Base-by-base conservation (phyloP, 2,113 vertebrate species). In the Catharus fuscescens region DNA sequence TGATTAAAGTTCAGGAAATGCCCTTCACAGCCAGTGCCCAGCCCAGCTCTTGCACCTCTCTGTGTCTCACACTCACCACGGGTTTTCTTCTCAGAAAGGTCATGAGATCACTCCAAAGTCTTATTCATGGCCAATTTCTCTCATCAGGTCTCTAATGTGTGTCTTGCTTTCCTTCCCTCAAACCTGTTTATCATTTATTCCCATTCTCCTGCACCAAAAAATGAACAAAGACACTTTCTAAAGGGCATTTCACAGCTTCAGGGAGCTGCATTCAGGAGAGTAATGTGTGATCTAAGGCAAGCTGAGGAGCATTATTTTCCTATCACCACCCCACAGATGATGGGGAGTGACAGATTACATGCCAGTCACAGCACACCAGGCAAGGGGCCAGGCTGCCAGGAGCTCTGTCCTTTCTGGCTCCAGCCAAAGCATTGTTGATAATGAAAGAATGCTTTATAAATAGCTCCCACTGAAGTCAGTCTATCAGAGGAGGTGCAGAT, bases 171-270 rank as follows among this genome's bases (percentile, higher is more conserved):
- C 89, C 83, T 92, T 91, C 80, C 79, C 71, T 92, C 71, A 90
- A 94, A 85, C 56, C 90, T 95, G 78, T 93, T 96, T 96, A 95
- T 94, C 87, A 76, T 95, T 94, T 95, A 84, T 79, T 94, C 69
- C 90, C 86, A 86, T 92, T 96, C 93, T 91, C 50, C 90, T 86
- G 34, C 65, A 95, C 45, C 13, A 61, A 83, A 86, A 95, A 95
- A 88, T 79, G 90, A 94, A 96, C 93, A 95, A 94, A 95, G 93
- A 88, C 93, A 86, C 93, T 92, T 96, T 95, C 86, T 94, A 95
- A 97, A 95, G 88, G 92, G 95, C 96, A 94, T 96, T 96, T 97
- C 92, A 94, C 95, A 95, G 93, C 95, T 96, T 95, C 79, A 96
- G 93, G 95, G 95, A 94, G 88, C 92, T 86, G 92, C 62, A 95